Evolutionary conservation across 1,140 invertebrate species (phyloP), one percentile per base, ranked within the genome.

Genomic region (Prorops nasuta): DNA sequence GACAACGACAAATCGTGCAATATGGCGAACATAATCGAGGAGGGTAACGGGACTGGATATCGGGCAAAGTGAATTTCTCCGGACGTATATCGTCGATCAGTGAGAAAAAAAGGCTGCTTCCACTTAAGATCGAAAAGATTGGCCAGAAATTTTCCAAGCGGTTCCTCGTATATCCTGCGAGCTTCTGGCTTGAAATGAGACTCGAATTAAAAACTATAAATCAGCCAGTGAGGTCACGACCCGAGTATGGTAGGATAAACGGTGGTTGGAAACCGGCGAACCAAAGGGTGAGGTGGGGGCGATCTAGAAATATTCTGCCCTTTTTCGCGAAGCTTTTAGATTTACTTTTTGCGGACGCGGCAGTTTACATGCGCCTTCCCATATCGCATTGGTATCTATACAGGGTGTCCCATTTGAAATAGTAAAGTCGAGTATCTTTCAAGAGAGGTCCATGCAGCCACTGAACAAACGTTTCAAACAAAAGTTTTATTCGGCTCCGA

Each of bases 141-240:
- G 55, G 56, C 45, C 51, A 45, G 56, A 66, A 66, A 64, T 67
- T 63, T 60, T 56, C 53, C 51, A n/a, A n/a, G 51, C 57, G 40
- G 50, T 38, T 46, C 42, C 44, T 10, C 24, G 43, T 20, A 45
- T 40, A 16, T 20, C 38, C 37, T n/a, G 47, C 40, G 24, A 37
- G 55, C 43, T 44, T 51, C 31, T 51, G 53, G 53, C 48, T 45
- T 60, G 58, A 58, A 70, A 69, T 59, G 65, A 69, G 66, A 64
- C 63, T 68, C 68, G 67, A 70, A 70, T 70, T 70, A 70, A 70
- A 67, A 70, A 69, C 66, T 70, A 70, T 70, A 70, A 69, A 70
- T 70, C 68, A 69, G 58, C 54, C 60, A 59, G 52, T 54, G 58
- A 66, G 63, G 57, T 60, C 58, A 64, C 54, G 44, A 48, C 36